Percentiles rank a stretch among this genome's conserved stretches.
Conservation (phyloP, 2,113 vertebrate genomes). For the Phyllostomus hastatus region DNA sequence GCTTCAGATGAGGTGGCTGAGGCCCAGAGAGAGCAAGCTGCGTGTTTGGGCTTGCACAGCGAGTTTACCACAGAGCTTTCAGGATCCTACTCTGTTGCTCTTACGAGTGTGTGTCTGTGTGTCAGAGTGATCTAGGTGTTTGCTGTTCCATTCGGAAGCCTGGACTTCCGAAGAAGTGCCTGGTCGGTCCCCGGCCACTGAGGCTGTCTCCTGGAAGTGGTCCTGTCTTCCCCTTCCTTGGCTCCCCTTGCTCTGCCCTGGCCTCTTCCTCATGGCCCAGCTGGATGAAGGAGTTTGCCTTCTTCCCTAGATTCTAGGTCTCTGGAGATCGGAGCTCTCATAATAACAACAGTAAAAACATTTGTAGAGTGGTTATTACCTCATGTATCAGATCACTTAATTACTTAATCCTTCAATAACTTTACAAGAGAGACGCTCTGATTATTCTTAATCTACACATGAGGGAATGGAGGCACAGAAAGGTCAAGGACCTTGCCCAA, state of each 20-base stretch:
- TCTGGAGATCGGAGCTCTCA: not conserved
- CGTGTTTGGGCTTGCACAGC: not conserved
- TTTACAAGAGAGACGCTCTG: not conserved
- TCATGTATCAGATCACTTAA: not conserved
- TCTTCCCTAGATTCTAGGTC: not conserved
- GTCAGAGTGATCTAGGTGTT: accelerated
- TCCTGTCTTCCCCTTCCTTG: no score
- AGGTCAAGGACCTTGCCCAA: not conserved
- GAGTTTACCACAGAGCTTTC: not conserved
- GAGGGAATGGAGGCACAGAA: not conserved
- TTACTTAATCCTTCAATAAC: not conserved
- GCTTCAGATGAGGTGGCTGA: not conserved
- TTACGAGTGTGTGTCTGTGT: not conserved
- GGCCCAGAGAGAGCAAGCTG: not conserved
- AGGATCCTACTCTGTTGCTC: not conserved
- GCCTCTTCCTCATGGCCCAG: not conserved
- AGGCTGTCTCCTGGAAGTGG: not conserved
- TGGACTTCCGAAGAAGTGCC: not conserved
- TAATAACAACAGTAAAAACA: not conserved
- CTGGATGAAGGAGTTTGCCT: not conserved
- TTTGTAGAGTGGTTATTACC: not conserved
- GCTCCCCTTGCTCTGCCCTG: not conserved
- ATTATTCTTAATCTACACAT: not conserved
- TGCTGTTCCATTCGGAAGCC: accelerated
- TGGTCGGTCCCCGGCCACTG: accelerated